Evolutionary conservation across 1,140 invertebrate genomes (phyloP).

Genomic region (Diuraphis noxia): DNA sequence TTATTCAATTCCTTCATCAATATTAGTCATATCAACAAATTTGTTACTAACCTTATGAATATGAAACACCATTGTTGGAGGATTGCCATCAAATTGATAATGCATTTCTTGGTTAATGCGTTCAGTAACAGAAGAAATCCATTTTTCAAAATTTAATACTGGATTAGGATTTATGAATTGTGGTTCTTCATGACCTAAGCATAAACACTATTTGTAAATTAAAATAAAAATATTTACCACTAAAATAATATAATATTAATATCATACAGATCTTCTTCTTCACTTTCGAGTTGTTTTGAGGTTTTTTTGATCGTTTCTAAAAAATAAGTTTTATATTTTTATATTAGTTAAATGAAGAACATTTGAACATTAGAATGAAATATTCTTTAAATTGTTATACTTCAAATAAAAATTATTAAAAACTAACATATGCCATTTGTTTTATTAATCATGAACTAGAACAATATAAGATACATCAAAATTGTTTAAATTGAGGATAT

Average conservation of each 20-base stretch:
- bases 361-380: neutral
- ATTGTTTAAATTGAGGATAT: no score
- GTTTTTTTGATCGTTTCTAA: slow-evolving; percentile 9
- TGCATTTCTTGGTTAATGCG: slow-evolving; percentile 80
- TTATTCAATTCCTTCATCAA: neutral
- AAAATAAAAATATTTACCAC: neutral
- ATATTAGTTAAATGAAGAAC: neutral
- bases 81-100: slow-evolving; percentile 72
- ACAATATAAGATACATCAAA: neutral
- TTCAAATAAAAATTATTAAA: neutral
- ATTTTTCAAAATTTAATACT: slow-evolving; percentile 67
- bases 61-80: slow-evolving; percentile 73
- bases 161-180: slow-evolving; percentile 56
- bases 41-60: slow-evolving; percentile 61
- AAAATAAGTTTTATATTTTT: neutral
- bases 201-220: neutral
- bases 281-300: neutral
- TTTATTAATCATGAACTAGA: neutral
- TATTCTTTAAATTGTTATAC: neutral
- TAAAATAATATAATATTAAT: neutral
- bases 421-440: neutral
- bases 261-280: slow-evolving; percentile 17
- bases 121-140: slow-evolving; percentile 76
- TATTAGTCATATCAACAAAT: neutral
- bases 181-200: neutral